Evolutionary conservation across 2,888 invertebrate species (phyloP).

Genomic region (Liodrosophila aerea): DNA sequence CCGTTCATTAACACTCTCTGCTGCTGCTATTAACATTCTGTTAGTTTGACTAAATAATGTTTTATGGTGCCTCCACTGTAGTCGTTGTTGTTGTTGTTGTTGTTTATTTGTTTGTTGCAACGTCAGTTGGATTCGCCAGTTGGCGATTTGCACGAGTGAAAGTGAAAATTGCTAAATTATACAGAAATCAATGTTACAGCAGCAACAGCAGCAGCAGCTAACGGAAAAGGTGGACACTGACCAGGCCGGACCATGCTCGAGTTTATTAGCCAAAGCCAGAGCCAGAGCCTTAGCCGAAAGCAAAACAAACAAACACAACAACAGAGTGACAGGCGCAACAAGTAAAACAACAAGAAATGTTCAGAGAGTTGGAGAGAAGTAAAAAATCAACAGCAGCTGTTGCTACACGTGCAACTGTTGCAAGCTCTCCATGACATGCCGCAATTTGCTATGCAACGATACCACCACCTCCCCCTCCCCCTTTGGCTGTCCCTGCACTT

Average conservation of each 20-base stretch:
- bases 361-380: background rate
- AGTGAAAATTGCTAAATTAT: slow-evolving; percentile 79
- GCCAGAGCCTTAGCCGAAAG: slow-evolving; percentile 24
- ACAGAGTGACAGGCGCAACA: slow-evolving; percentile 21
- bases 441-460: slow-evolving; percentile 12
- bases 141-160: slow-evolving; percentile 68
- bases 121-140: slow-evolving; percentile 48
- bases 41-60: slow-evolving; percentile 75
- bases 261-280: slow-evolving; percentile 42
- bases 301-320: slow-evolving; percentile 33
- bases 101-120: slow-evolving; percentile 28
- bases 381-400: slow-evolving; percentile 38
- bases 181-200: slow-evolving; percentile 66
- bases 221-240: slow-evolving; percentile 46
- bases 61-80: slow-evolving; percentile 49
- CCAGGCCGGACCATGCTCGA: slow-evolving; percentile 21
- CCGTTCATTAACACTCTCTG: slow-evolving; percentile 35
- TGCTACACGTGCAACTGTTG: slow-evolving; percentile 56
- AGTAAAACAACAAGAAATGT: slow-evolving; percentile 5
- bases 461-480: background rate
- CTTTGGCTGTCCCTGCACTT: slow-evolving; percentile 29
- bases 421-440: slow-evolving; percentile 48
- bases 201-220: slow-evolving; percentile 27
- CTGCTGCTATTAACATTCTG: slow-evolving; percentile 69
- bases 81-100: slow-evolving; percentile 7